Evolutionary conservation across 2,797 vertebrate genomes (phyloP).

Genomic region (Kryptolebias ocellatus): DNA sequence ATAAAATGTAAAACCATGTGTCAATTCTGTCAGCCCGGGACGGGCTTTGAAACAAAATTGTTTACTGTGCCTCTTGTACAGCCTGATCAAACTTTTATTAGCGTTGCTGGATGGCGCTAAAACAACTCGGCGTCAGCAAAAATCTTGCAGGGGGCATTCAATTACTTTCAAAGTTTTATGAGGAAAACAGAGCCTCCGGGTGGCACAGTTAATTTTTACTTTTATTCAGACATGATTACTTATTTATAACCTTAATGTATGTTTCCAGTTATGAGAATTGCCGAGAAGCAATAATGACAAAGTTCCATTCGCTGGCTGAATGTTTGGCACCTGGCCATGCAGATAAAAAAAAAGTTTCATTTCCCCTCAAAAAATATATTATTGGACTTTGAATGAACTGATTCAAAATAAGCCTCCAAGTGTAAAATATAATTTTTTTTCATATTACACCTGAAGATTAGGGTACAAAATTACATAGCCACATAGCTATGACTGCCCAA

Average conservation of each 20-base stretch:
- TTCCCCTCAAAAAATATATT: no score
- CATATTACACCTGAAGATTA: no score
- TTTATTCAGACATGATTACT: slow-evolving; percentile 31
- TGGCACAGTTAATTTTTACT: slow-evolving; percentile 26
- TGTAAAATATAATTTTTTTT: no score
- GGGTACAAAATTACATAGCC: no score
- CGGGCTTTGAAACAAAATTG: slow-evolving; percentile 70
- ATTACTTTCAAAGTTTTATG: slow-evolving; percentile 50
- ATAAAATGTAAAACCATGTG: slow-evolving; percentile 69
- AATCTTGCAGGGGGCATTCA: slow-evolving; percentile 32
- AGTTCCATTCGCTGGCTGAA: slow-evolving; percentile 32
- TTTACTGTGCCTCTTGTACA: slow-evolving; percentile 71
- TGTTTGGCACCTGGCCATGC: no score
- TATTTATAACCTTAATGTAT: slow-evolving; percentile 32
- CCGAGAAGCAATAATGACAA: slow-evolving; percentile 48
- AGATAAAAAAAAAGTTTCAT: no score
- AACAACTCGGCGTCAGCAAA: slow-evolving; percentile 55
- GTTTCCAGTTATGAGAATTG: slow-evolving; percentile 20
- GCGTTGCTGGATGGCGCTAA: slow-evolving; percentile 32
- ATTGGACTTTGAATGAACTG: no score
- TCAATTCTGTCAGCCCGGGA: slow-evolving; percentile 66
- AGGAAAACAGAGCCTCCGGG: slow-evolving; percentile 26
- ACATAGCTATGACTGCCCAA: no score
- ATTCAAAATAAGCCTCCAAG: no score
- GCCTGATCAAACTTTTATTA: slow-evolving; percentile 74